Evolutionary conservation across 2,888 invertebrate genomes (phyloP), one percentile per base, ranked within the genome.

Genomic region (Sericinus montela): DNA sequence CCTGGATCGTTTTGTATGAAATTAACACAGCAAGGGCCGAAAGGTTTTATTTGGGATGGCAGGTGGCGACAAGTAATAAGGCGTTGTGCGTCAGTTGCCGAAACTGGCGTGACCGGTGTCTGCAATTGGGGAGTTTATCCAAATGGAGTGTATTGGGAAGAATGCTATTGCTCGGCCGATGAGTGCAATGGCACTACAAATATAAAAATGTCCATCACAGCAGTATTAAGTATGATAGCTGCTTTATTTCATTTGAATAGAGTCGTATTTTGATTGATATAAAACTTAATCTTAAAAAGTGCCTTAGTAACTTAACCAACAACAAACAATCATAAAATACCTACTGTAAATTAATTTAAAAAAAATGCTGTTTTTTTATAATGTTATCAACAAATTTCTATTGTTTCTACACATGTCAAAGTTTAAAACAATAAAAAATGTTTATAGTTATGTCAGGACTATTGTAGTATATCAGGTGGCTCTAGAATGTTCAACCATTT

Each of bases 1-100:
- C 98, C 98, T 15, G 98, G 98, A 6, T 96, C 97, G 1, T 98
- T 98, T 80, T 98, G 98, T 77, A 96, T 98, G 91, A 98, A 98
- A 88, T 91, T 96, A 16, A 95, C 96, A 1, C 96, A 97, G 66
- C 98, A 98, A 75, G 95, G 98, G 51, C 98, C 98, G 0, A 93
- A 94, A 74, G 97, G 97, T 56, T 97, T 97, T 72, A 95, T 97
- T 69, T 98, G 98, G 97, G 97, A 98, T 72, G 98, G 97, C 3
- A 91, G 97, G 72, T 97, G 97, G 97, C 90, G 97, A 30, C 97
- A 97, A 78, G 97, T 97, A 0, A 94, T 97, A 49, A 90, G 97
- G 29, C 91, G 97, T 15, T 97, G 97, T 81, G 96, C 97, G 1
- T 96, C 96, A 0, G 95, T 97, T 0, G 93, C 97, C 0, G 96